Evolutionary conservation across 2,797 vertebrate species (phyloP), one percentile per base, ranked within the genome.

Genomic region (Anguilla anguilla): DNA sequence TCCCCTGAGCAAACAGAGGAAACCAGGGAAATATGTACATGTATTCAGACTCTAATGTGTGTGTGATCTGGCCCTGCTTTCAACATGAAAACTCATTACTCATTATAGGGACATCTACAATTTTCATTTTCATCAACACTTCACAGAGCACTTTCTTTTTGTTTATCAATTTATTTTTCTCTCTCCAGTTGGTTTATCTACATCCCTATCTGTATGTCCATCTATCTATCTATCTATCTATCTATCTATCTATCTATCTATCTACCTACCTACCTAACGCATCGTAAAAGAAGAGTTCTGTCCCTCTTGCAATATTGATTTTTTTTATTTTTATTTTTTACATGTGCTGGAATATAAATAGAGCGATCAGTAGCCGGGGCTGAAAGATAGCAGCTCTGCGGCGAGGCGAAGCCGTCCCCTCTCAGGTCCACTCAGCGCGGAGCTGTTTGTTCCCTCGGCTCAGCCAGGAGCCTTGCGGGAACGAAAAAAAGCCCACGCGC

Each of bases 401-500:
- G 25, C 43, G 31, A 31, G 31, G 31, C 0, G 31, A 82, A 11
- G 57, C 25, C 46, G 55, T 64, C 57, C 72, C 77, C 43, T 82
- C 53, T n/a, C 35, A 35, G 39, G 35, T 53, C 57, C 53, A 22
- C 49, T 86, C 57, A 31, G 77, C 53, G 43, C 74, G 39, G 72
- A 51, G 86, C 72, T 79, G 53, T 79, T 81, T 86, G 86, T 86
- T 86, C 55, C 15, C 55, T 79, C 49, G 35, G 53, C 25, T 39
- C 25, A 51, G 55, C 46, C 51, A 35, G 69, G 53, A 64, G 28
- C 74, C 74, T 86, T 86, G 74, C 79, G 39, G 25, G 57, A 59
- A 81, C 51, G 1, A 35, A 35, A 35, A 35, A 86, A 81, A 57
- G 72, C 53, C 51, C 72, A 55, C 72, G 39, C 22, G 59, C 11